Conservation (phyloP, 2,797 vertebrate species). For the Neosalanx taihuensis region DNA sequence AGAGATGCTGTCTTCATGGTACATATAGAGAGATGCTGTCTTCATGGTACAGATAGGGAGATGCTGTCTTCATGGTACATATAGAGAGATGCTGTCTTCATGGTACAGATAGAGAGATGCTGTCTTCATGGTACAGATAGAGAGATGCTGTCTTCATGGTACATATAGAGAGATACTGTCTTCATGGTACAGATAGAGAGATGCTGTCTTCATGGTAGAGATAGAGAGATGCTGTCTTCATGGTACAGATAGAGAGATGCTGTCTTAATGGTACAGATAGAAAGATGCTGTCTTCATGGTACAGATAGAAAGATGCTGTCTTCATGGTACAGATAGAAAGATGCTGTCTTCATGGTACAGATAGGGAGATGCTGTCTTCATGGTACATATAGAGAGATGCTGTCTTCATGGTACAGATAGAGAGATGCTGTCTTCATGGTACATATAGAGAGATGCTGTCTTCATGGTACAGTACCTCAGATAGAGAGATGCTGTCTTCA, state of each 20-base stretch:
- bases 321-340: neutral
- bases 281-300: neutral
- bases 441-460: no score
- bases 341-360: neutral
- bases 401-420: neutral
- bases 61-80: neutral
- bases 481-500: no score
- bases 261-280: neutral
- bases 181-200: neutral
- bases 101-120: no score
- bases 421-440: neutral
- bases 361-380: no score
- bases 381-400: no score
- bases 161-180: no score
- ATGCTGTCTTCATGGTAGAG: neutral
- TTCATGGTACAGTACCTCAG: neutral
- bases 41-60: neutral
- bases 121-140: neutral
- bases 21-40: no score
- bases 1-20: neutral
- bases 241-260: no score
- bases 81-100: no score
- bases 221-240: no score
- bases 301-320: no score
- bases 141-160: neutral